phyloP scores from a whole-genome alignment of 1,140 invertebrate species.

The Steinernema feltiae region DNA sequence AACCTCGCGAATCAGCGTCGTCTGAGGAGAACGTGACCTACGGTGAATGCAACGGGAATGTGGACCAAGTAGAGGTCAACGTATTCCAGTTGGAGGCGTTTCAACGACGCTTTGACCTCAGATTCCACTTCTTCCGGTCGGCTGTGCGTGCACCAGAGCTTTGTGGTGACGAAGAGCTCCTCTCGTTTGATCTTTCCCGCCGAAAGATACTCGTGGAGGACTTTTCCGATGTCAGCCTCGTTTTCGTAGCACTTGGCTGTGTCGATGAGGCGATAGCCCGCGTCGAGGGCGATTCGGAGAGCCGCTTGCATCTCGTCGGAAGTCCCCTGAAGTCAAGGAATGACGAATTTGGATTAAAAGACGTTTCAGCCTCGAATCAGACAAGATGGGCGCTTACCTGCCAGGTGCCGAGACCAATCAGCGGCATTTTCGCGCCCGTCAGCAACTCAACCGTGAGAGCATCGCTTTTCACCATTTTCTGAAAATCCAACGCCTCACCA shows the following conservation, averaged over 20 bases:
- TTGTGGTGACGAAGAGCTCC: slow-evolving; percentile 76
- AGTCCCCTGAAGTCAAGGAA: not conserved
- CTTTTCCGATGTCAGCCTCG: slow-evolving; percentile 70
- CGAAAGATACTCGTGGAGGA: slow-evolving; percentile 70
- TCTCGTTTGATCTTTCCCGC: slow-evolving; percentile 68
- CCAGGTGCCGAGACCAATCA: slow-evolving; percentile 72
- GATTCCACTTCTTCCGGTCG: slow-evolving; percentile 68
- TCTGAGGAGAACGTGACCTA: slow-evolving; percentile 41
- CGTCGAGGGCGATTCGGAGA: slow-evolving; percentile 65
- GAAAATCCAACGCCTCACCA: not conserved
- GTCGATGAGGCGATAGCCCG: slow-evolving; percentile 73
- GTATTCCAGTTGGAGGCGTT: slow-evolving; percentile 70
- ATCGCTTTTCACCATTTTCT: not conserved
- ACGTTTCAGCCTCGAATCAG: not conserved
- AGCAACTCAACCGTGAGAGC: not conserved
- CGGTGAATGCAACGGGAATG: slow-evolving; percentile 62
- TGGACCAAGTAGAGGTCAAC: slow-evolving; percentile 78
- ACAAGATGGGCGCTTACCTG: slow-evolving; percentile 15
- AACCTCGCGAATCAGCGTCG: not conserved
- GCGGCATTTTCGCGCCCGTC: slow-evolving; percentile 62
- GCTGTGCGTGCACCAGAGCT: slow-evolving; percentile 62
- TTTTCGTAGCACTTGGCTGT: slow-evolving; percentile 73
- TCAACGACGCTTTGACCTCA: slow-evolving; percentile 69
- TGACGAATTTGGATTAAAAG: not conserved
- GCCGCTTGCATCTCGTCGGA: slow-evolving; percentile 66